These are phyloP conservation scores for Palloptera scutellata DNA, from an alignment of 2,888 invertebrate genomes.

Conservation along the genomic window DNA sequence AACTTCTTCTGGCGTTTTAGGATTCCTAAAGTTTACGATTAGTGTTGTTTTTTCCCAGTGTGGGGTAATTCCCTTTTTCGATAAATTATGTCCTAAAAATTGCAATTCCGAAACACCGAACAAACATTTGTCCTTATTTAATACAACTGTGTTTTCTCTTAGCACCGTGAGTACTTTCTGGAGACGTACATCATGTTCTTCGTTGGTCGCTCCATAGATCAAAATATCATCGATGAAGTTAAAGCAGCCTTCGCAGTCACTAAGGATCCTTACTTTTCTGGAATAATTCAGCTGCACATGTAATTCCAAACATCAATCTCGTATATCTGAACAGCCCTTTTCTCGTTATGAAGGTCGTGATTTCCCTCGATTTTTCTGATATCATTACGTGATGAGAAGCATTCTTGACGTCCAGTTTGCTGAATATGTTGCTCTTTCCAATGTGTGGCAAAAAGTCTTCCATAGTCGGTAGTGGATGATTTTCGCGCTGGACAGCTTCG, in stretches of 20 bases:
- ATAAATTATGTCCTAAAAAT: conserved; percentile 23
- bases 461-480: too few relatives aligned
- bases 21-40: conserved; percentile 10
- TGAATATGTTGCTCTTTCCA: too few relatives aligned
- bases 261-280: conserved; percentile 23
- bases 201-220: too few relatives aligned
- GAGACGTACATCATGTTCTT: conserved; percentile 5
- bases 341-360: conserved; percentile 24
- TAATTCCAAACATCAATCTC: conserved; percentile 22
- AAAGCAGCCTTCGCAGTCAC: conserved; percentile 17
- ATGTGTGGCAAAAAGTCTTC: too few relatives aligned
- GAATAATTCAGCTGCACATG: conserved; percentile 23
- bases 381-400: too few relatives aligned
- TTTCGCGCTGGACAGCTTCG: too few relatives aligned
- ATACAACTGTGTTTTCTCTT: too few relatives aligned
- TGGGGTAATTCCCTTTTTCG: conserved; percentile 15
- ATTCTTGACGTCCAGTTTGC: too few relatives aligned
- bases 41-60: conserved; percentile 2
- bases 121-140: too few relatives aligned
- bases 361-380: conserved; percentile 13
- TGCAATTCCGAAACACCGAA: neutral
- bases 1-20: conserved; percentile 17
- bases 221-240: conserved; percentile 3
- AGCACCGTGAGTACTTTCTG: neutral
- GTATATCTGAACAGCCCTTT: conserved; percentile 25